Percentiles rank a stretch among this genome's conserved stretches.
Conservation (phyloP, 2,797 vertebrate genomes). For the Cryptoblepharus egeriae region DNA sequence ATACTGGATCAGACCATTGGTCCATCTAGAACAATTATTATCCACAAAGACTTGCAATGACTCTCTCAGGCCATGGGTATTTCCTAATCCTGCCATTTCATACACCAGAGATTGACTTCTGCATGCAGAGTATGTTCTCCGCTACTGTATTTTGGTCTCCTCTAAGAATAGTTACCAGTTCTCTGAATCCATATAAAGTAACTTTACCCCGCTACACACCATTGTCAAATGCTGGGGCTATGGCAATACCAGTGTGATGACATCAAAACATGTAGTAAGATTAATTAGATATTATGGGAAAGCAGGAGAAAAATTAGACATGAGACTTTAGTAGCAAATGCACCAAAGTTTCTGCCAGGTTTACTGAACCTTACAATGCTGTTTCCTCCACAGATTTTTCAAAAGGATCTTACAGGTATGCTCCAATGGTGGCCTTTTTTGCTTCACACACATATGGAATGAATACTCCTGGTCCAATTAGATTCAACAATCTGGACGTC, state of each 20-base stretch:
- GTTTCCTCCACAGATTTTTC: conserved; percentile 78
- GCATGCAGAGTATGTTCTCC: too few relatives aligned
- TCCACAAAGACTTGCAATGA: too few relatives aligned
- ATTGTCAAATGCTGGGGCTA: not conserved
- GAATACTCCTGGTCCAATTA: conserved; percentile 79
- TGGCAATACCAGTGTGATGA: not conserved
- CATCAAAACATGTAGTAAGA: not conserved
- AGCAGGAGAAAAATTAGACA: not conserved
- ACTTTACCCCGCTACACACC: not conserved
- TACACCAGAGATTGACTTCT: too few relatives aligned
- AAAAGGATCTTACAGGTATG: conserved; percentile 83
- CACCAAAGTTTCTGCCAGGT: not conserved
- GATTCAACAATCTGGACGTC: conserved; percentile 82
- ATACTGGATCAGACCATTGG: too few relatives aligned
- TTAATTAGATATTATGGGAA: not conserved
- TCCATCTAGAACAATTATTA: too few relatives aligned
- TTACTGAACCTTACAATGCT: not conserved
- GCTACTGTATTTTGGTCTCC: too few relatives aligned
- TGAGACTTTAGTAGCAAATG: not conserved
- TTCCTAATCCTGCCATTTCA: too few relatives aligned
- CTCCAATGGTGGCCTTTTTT: conserved; percentile 85
- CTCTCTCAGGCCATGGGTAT: too few relatives aligned
- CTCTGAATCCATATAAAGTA: too few relatives aligned
- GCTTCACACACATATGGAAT: conserved; percentile 81
- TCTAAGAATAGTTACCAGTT: too few relatives aligned